phyloP scores from a whole-genome alignment of 2,113 vertebrate species.

The Sceloporus undulatus region DNA sequence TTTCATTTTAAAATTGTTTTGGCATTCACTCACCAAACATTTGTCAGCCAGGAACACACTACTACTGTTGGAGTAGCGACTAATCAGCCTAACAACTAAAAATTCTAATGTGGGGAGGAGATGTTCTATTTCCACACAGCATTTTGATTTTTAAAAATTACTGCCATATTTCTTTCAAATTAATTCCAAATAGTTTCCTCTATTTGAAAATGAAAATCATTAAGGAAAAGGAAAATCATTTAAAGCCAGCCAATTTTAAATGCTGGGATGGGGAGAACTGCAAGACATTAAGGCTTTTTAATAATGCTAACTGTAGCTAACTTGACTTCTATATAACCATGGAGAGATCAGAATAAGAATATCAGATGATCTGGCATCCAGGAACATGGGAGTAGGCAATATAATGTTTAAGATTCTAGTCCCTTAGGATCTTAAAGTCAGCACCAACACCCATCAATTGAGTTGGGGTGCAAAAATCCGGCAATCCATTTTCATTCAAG shows the following conservation, averaged over 20 bases:
- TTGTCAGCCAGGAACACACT: neutral
- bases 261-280: neutral
- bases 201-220: neutral
- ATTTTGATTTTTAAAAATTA: neutral
- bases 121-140: neutral
- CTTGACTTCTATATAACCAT: neutral
- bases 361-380: neutral
- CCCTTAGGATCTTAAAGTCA: neutral
- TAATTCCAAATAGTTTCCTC: neutral
- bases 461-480: neutral
- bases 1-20: neutral
- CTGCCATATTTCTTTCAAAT: neutral
- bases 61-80: neutral
- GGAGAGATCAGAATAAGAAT: neutral
- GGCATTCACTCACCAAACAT: neutral
- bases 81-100: neutral
- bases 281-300: neutral
- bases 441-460: neutral
- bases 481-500: no score
- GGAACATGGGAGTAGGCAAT: neutral
- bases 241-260: no score
- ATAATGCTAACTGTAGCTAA: neutral
- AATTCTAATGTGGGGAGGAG: neutral
- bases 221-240: neutral
- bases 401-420: neutral